Evolutionary conservation across 2,797 vertebrate genomes (phyloP), one percentile per base, ranked within the genome.

Genomic region (Sarcoramphus papa): DNA sequence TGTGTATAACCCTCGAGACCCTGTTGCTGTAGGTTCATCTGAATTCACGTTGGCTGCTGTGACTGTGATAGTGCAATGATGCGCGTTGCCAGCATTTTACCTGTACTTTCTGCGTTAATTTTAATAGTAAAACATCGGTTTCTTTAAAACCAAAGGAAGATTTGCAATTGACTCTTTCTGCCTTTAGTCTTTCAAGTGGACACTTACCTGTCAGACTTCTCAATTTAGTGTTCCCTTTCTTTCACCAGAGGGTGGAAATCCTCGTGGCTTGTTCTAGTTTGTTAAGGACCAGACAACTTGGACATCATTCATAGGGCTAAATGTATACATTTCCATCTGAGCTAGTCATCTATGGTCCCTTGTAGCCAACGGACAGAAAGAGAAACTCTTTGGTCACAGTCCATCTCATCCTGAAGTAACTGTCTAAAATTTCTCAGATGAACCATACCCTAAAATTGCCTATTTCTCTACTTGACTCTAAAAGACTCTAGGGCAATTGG

Each of bases 261-360:
- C 5, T 62, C 0, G 0, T 37, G 31, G 1, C 1, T 54, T 53
- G 89, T 80, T 48, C 27, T 63, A 7, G 3, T 85, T 85, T 60
- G 2, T 5, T 60, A 31, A 50, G 24, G 27, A 64, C 2, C 7
- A 72, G 24, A 33, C 1, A 31, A 35, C 68, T 10, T 35, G 5
- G 9, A 10, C 5, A 19, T 47, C 13, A 50, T 27, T 57, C 12
- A 27, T 14, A n/a, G 22, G 5, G 11, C 11, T 70, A 51, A 51
- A 70, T 6, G 13, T 7, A 8, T n/a, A 25, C 7, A 22, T 47
- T 60, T 75, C 50, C 25, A 35, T 23, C 10, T 37, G 6, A 67
- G 3, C 2, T 47, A 23, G 31, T 59, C 14, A 10, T 21, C 20
- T 47, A 6, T 47, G 8, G 14, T 33, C 12, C 7, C 9, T 80